A percentile compares a stretch with the other conserved stretches of the same genome.
Conservation (phyloP, 1,140 invertebrate genomes). For the Odontomachus brunneus region DNA sequence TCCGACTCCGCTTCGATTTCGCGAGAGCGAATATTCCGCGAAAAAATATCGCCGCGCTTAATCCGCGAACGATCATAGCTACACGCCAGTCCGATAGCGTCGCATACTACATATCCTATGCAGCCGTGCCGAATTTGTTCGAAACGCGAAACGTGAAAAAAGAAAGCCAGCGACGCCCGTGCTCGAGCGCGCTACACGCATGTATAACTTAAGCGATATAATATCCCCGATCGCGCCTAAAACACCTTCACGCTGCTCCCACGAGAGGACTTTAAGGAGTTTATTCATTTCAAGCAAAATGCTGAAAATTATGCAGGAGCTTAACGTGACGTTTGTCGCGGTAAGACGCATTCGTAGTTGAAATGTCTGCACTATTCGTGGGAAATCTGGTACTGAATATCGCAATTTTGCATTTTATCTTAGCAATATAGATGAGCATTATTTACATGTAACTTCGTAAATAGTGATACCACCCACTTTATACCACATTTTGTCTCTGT, state of each 20-base stretch:
- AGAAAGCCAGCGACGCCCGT: background rate
- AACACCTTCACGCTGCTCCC: background rate
- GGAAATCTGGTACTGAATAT: no score
- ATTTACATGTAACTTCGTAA: no score
- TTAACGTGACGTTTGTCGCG: no score
- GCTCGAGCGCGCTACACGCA: background rate
- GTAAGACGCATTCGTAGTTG: no score
- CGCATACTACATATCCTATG: conserved; percentile 18
- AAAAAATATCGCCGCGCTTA: conserved; percentile 72
- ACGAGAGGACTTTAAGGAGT: no score
- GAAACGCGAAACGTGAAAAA: background rate
- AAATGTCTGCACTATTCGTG: no score
- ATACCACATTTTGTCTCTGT: no score
- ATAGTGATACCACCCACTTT: no score
- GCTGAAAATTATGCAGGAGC: no score
- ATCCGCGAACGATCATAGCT: conserved; percentile 69
- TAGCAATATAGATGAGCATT: no score
- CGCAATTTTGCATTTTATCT: no score
- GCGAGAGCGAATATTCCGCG: conserved; percentile 69
- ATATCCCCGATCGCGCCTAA: conserved; percentile 16
- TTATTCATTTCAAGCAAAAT: no score
- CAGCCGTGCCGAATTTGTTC: conserved; percentile 38
- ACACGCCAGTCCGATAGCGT: conserved; percentile 45
- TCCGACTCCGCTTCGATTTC: conserved; percentile 67
- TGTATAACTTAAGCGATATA: conserved; percentile 30